Percentiles rank a stretch among this genome's conserved stretches.
phyloP scores from a whole-genome alignment of 1,140 invertebrate genomes.

The Aleiodes sp. region DNA sequence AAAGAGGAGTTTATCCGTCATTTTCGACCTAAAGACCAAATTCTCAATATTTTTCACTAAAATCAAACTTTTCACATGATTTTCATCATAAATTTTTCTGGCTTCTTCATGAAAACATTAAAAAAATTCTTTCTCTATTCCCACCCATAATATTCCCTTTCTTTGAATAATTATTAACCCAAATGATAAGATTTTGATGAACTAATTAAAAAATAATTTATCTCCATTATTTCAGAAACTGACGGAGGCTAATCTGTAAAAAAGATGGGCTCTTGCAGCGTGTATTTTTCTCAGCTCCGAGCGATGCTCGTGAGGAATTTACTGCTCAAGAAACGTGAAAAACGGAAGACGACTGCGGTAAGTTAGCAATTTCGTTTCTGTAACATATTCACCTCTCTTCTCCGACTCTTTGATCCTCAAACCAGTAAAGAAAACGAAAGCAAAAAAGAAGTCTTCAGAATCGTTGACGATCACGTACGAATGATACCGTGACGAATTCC shows the following conservation, averaged over 20 bases:
- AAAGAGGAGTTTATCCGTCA: no score
- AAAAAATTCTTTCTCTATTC: no score
- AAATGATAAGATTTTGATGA: background rate
- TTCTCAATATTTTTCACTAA: no score
- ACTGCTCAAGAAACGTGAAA: conserved; percentile 76
- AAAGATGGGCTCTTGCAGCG: conserved; percentile 59
- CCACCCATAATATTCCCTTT: background rate
- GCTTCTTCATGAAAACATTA: no score
- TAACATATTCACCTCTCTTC: background rate
- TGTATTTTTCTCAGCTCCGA: conserved; percentile 70
- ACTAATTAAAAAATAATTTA: background rate
- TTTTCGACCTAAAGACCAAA: no score
- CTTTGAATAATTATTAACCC: background rate
- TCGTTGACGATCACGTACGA: no score
- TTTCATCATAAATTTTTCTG: no score
- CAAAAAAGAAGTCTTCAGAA: no score
- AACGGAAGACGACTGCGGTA: conserved; percentile 76
- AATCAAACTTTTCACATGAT: no score
- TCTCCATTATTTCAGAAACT: conserved; percentile 53
- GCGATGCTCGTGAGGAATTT: conserved; percentile 77
- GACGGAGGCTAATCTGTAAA: conserved; percentile 40
- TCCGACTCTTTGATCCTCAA: no score
- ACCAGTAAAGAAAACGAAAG: no score
- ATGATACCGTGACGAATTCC: no score
- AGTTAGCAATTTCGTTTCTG: conserved; percentile 47